Conservation (phyloP, 2,113 vertebrate species). For the Rattus rattus region DNA sequence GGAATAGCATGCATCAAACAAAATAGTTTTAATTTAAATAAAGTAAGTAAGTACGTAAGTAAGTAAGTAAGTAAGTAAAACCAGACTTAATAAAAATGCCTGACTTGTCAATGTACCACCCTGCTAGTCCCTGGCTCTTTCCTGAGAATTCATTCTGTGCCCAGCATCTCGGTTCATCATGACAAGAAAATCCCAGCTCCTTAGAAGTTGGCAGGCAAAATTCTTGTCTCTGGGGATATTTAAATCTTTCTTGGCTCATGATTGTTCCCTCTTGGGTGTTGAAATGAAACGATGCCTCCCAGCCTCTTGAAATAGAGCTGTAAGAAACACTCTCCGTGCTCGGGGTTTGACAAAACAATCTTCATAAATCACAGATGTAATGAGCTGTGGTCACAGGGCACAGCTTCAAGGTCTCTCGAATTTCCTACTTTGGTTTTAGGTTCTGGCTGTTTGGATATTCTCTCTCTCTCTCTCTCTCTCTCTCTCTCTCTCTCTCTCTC, state of each 20-base stretch:
- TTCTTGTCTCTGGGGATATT: constrained; percentile 67
- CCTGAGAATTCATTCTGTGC: constrained; percentile 58
- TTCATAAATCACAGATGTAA: constrained; percentile 64
- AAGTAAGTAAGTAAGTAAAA: not conserved
- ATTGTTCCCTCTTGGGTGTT: constrained; percentile 69
- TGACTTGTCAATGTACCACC: constrained; percentile 32
- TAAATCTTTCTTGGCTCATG: constrained; percentile 76
- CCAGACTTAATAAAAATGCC: not conserved
- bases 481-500: not conserved
- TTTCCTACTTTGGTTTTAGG: not conserved
- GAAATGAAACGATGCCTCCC: constrained; percentile 69
- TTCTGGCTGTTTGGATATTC: not conserved
- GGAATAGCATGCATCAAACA: not conserved
- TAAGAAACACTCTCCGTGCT: constrained; percentile 29
- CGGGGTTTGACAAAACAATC: constrained; percentile 55
- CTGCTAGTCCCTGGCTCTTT: constrained; percentile 12
- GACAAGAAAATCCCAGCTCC: constrained; percentile 68
- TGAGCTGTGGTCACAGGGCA: not conserved
- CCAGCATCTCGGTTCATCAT: constrained; percentile 61
- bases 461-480: not conserved
- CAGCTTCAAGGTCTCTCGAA: not conserved
- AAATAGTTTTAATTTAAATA: not conserved
- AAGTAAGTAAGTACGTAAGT: no score
- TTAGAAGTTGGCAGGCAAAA: constrained; percentile 69
- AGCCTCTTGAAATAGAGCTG: constrained; percentile 69